Percentiles rank a stretch among this genome's conserved stretches.
Conservation (phyloP, 2,888 invertebrate genomes). For the Schizaphis graminum region DNA sequence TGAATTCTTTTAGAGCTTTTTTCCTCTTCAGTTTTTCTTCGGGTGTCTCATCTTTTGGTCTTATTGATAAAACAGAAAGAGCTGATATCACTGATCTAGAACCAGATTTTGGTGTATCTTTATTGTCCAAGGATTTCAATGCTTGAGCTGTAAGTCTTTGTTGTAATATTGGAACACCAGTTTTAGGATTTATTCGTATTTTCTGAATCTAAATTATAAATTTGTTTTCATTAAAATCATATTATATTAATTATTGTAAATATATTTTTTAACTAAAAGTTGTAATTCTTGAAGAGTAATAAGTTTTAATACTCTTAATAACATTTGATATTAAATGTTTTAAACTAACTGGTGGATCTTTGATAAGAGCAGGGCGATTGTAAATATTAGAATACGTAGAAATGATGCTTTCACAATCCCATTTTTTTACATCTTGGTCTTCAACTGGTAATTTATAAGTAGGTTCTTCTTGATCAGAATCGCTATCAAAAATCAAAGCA, state of each 20-base stretch:
- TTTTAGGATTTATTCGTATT: constrained; percentile 80
- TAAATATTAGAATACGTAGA: constrained; percentile 92
- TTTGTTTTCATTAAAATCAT: constrained; percentile 10
- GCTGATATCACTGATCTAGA: constrained; percentile 78
- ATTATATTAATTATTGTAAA: not conserved
- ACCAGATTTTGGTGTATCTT: constrained; percentile 69
- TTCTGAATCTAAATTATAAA: constrained; percentile 72
- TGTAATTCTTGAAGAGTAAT: not conserved
- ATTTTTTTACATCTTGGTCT: constrained; percentile 70
- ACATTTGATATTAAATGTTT: not conserved
- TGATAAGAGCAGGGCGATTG: constrained; percentile 91
- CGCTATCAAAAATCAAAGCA: constrained; percentile 67
- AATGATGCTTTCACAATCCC: constrained; percentile 92
- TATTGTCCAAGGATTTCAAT: constrained; percentile 74
- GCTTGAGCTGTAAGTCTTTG: constrained; percentile 80
- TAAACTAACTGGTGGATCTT: constrained; percentile 76
- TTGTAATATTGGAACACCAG: constrained; percentile 81
- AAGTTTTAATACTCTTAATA: not conserved
- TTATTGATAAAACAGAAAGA: constrained; percentile 76
- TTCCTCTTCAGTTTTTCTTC: constrained; percentile 87
- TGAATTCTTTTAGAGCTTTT: constrained; percentile 75
- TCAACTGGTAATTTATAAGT: constrained; percentile 69
- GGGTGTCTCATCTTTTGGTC: constrained; percentile 83
- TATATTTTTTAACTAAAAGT: not conserved
- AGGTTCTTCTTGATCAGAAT: constrained; percentile 73